Conservation (phyloP, 2,113 vertebrate species). For the Catharus fuscescens region DNA sequence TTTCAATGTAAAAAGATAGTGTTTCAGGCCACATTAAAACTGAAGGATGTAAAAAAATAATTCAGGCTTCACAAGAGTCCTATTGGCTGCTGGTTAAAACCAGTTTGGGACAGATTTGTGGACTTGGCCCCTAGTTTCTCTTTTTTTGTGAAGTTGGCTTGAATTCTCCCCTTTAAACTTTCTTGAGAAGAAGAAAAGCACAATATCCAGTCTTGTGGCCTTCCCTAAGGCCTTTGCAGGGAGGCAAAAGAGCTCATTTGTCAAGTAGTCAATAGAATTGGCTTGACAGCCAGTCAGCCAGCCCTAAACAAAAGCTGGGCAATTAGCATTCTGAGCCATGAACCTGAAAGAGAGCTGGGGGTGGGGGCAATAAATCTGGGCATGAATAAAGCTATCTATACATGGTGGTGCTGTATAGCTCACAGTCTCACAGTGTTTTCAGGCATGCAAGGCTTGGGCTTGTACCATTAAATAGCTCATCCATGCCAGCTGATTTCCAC, state of each 20-base stretch:
- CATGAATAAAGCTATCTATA: slow-evolving; percentile 23
- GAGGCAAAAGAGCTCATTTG: slow-evolving; percentile 43
- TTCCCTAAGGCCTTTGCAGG: not conserved
- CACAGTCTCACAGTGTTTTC: not conserved
- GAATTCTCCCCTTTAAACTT: slow-evolving; percentile 5
- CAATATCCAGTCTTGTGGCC: not conserved
- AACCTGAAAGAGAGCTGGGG: slow-evolving; percentile 6
- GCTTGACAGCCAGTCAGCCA: slow-evolving; percentile 46
- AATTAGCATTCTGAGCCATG: slow-evolving; percentile 58
- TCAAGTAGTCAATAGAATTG: slow-evolving; percentile 45
- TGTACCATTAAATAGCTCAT: not conserved
- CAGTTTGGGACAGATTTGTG: not conserved
- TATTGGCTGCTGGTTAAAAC: not conserved
- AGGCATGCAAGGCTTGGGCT: not conserved
- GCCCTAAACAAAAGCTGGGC: slow-evolving; percentile 25
- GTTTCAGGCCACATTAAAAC: not conserved
- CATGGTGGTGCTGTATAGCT: not conserved
- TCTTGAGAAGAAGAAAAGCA: not conserved
- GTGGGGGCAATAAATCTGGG: not conserved
- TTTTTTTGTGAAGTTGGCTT: not conserved
- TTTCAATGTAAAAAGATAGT: not conserved
- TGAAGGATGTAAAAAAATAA: not conserved
- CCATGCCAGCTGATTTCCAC: not conserved
- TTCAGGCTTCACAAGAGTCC: not conserved
- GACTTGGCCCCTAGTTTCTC: not conserved